Conservation (phyloP, 2,797 vertebrate genomes). For the Coccyzus lansbergi region DNA sequence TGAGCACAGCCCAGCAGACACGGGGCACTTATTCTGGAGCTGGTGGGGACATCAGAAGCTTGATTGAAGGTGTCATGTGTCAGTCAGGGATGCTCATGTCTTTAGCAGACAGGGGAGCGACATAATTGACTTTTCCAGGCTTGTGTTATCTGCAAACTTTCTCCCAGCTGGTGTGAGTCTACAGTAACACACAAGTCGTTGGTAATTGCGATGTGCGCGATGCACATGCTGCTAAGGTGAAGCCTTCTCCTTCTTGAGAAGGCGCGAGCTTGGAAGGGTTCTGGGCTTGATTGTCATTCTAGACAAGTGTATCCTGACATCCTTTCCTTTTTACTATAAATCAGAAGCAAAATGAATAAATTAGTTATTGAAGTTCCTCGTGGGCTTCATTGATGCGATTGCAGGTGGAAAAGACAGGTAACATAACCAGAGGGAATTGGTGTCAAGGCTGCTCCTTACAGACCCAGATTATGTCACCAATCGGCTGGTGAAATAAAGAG, state of each 20-base stretch:
- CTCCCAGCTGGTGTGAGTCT: constrained; percentile 19
- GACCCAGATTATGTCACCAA: constrained; percentile 71
- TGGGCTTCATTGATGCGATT: constrained; percentile 74
- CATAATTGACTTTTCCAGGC: background rate
- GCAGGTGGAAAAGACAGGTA: constrained; percentile 80
- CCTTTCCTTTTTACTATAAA: constrained; percentile 68
- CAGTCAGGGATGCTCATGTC: background rate
- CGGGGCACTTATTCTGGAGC: background rate
- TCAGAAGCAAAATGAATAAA: constrained; percentile 78
- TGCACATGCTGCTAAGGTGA: constrained; percentile 41
- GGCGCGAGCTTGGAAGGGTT: constrained; percentile 2
- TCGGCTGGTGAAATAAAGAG: constrained; percentile 76
- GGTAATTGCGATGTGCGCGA: constrained; percentile 22
- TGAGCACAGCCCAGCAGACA: background rate
- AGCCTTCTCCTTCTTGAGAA: constrained; percentile 53
- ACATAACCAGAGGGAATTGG: constrained; percentile 79
- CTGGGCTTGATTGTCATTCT: constrained; percentile 69
- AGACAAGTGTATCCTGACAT: constrained; percentile 72
- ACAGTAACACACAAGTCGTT: background rate
- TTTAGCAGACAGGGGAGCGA: background rate
- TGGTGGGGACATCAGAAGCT: background rate
- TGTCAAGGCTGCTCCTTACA: constrained; percentile 73
- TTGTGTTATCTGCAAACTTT: constrained; percentile 14
- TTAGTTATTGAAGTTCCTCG: constrained; percentile 75
- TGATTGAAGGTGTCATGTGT: background rate